Conservation (phyloP, 2,113 vertebrate genomes). For the Nothoprocta pentlandii region DNA sequence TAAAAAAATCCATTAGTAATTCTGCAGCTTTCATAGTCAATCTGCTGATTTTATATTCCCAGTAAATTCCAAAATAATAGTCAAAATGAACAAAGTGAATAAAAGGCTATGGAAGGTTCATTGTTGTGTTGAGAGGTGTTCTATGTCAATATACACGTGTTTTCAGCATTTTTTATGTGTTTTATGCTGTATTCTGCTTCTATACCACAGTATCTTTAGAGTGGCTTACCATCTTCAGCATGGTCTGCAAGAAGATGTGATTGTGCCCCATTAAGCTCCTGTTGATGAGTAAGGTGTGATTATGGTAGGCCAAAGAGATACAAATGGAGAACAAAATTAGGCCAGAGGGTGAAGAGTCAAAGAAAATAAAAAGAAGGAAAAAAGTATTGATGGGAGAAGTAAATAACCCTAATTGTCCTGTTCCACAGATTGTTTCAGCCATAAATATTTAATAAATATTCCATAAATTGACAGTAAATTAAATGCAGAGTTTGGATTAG, state of each 20-base stretch:
- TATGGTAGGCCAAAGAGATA: background rate
- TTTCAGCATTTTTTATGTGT: background rate
- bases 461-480: background rate
- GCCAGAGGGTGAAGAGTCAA: background rate
- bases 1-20: background rate
- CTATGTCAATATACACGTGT: background rate
- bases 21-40: background rate
- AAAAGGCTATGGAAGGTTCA: background rate
- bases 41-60: background rate
- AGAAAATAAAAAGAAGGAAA: background rate
- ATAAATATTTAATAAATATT: too few relatives aligned
- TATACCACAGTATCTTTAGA: background rate
- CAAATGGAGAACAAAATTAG: conserved; percentile 2
- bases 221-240: background rate
- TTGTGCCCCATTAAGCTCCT: background rate
- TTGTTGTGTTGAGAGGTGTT: background rate
- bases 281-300: background rate
- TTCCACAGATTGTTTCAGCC: background rate
- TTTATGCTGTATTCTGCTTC: background rate
- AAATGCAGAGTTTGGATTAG: background rate
- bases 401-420: background rate
- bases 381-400: background rate
- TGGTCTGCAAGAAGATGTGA: background rate
- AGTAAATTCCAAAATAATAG: background rate
- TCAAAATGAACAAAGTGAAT: background rate